Evolutionary conservation across 2,113 vertebrate genomes (phyloP).

Genomic region (Lampris megalopsis): DNA sequence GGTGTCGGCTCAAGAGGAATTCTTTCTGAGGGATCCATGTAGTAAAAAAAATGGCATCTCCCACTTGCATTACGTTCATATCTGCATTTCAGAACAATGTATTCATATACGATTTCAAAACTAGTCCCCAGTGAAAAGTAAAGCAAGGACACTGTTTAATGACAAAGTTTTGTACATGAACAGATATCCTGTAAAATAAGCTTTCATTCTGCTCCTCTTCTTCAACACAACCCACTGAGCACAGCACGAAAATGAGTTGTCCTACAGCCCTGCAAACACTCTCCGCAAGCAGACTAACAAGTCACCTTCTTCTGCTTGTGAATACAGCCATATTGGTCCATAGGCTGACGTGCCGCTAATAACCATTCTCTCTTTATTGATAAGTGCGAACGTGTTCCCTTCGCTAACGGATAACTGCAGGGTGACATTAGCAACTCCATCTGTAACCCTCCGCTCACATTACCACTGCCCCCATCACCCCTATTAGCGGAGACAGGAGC

Average conservation of each 20-base stretch:
- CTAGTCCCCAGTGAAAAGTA: too few species aligned
- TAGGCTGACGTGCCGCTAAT: slow-evolving; percentile 39
- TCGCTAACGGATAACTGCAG: slow-evolving; percentile 47
- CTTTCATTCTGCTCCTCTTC: too few species aligned
- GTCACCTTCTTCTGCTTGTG: slow-evolving; percentile 22
- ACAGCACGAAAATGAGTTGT: slow-evolving; percentile 44
- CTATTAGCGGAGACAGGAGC: slow-evolving; percentile 22
- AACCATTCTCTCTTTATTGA: slow-evolving; percentile 34
- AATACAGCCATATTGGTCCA: slow-evolving; percentile 21
- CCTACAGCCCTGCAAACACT: slow-evolving; percentile 7
- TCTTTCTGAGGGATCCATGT: too few species aligned
- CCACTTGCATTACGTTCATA: too few species aligned
- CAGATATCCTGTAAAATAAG: too few species aligned
- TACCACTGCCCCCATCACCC: slow-evolving; percentile 6
- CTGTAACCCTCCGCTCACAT: slow-evolving; percentile 47
- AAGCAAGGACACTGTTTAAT: too few species aligned
- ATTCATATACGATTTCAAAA: too few species aligned
- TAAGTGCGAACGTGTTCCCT: slow-evolving; percentile 16
- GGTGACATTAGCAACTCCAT: slow-evolving; percentile 55
- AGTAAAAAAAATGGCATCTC: too few species aligned
- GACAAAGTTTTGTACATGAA: too few species aligned
- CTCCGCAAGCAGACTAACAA: background rate
- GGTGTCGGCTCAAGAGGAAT: too few species aligned
- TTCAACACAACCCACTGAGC: slow-evolving; percentile 14
- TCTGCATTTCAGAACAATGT: too few species aligned